Percentiles rank a stretch among this genome's conserved stretches.
phyloP scores from a whole-genome alignment of 2,888 invertebrate species.

The Orchesellides sinensis region DNA sequence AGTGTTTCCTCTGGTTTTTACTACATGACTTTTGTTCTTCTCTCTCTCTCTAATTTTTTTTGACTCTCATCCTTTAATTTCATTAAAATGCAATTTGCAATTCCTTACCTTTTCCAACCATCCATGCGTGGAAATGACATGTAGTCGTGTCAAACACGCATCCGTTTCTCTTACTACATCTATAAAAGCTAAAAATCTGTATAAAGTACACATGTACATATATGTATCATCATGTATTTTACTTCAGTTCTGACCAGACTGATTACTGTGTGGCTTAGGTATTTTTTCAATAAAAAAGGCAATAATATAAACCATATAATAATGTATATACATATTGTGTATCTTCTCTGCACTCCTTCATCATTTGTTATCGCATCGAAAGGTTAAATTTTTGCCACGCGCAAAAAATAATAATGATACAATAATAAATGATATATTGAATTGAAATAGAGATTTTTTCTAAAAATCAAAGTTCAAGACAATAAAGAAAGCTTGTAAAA shows the following conservation, averaged over 20 bases:
- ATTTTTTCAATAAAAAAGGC: slow-evolving; percentile 2
- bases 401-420: neutral
- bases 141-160: neutral
- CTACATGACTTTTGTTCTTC: neutral
- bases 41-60: neutral
- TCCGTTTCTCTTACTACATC: slow-evolving; percentile 18
- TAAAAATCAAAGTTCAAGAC: neutral
- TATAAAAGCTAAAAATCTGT: neutral
- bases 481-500: slow-evolving; percentile 8
- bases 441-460: neutral
- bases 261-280: slow-evolving; percentile 12
- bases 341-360: neutral
- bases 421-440: neutral
- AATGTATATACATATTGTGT: too few relatives aligned
- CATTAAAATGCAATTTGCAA: slow-evolving; percentile 31
- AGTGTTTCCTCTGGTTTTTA: slow-evolving; percentile 14
- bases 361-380: slow-evolving; percentile 5
- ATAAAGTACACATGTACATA: neutral
- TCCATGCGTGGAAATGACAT: slow-evolving; percentile 10
- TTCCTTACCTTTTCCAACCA: slow-evolving; percentile 19
- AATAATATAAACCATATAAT: neutral
- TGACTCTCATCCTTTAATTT: slow-evolving; percentile 17
- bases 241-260: slow-evolving; percentile 8
- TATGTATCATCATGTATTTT: neutral
- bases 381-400: too few relatives aligned